A percentile compares a stretch with the other conserved stretches of the same genome.
These are phyloP conservation scores for Ciconia nigra DNA, from an alignment of 2,797 vertebrate genomes.

Conservation along the genomic window DNA sequence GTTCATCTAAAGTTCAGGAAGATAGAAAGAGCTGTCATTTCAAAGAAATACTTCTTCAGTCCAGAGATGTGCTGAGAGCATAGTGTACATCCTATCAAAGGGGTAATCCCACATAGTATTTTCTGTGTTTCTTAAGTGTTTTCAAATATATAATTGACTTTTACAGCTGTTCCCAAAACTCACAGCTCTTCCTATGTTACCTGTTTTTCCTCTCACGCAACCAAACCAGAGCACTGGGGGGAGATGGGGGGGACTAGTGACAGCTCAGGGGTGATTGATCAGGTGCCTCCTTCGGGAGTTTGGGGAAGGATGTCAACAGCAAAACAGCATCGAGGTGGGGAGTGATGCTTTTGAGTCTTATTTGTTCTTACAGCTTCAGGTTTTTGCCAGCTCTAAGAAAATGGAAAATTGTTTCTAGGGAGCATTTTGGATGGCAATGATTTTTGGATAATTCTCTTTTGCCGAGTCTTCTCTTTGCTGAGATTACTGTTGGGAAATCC, in stretches of 20 bases:
- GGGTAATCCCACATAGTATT: not conserved
- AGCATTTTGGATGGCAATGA: not conserved
- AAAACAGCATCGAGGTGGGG: not conserved
- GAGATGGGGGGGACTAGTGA: not conserved
- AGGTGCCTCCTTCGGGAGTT: not conserved
- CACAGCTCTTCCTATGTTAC: not conserved
- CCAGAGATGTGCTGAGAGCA: not conserved
- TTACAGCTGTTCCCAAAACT: not conserved
- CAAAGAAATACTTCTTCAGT: not conserved
- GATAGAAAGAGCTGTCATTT: not conserved
- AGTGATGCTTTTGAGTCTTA: not conserved
- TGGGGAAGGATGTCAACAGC: not conserved
- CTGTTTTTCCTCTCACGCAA: not conserved
- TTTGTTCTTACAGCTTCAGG: not conserved
- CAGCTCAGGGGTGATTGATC: not conserved
- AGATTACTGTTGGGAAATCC: not conserved
- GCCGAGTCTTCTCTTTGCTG: not conserved
- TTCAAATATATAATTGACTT: not conserved
- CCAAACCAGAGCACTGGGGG: not conserved
- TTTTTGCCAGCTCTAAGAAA: not conserved
- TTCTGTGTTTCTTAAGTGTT: not conserved
- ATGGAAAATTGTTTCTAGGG: not conserved
- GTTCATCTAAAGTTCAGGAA: not conserved
- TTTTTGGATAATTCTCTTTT: not conserved
- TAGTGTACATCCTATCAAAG: not conserved